phyloP scores from a whole-genome alignment of 2,888 invertebrate genomes.

The Trachelus tabidus region DNA sequence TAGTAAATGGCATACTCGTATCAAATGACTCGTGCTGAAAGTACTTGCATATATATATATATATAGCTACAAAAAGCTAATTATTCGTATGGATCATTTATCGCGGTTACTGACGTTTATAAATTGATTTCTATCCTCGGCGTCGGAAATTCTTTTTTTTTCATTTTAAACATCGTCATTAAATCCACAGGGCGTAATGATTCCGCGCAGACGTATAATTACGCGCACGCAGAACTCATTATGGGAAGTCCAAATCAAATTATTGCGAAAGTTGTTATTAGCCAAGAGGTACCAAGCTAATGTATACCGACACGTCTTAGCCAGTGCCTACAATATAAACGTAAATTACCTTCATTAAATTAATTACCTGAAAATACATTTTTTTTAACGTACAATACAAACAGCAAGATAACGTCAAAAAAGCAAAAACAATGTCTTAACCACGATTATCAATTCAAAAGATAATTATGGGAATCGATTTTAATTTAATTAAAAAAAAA shows the following conservation, averaged over 20 bases:
- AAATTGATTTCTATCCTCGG: not conserved
- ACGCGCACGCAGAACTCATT: slow-evolving; percentile 30
- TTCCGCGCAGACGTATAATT: slow-evolving; percentile 29
- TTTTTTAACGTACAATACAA: not conserved
- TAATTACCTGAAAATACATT: slow-evolving; percentile 15
- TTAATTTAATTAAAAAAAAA: not conserved
- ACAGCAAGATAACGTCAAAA: not conserved
- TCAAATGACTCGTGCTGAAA: not conserved
- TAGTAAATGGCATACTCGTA: not conserved
- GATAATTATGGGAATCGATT: not conserved
- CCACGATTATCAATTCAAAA: not conserved
- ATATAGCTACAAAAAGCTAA: not conserved
- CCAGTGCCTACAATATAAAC: slow-evolving; percentile 7
- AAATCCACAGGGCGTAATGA: slow-evolving; percentile 12
- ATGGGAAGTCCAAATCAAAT: slow-evolving; percentile 31
- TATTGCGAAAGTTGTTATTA: slow-evolving; percentile 33
- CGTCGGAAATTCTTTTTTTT: not conserved
- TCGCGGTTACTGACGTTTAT: slow-evolving; percentile 3
- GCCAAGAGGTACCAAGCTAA: slow-evolving; percentile 11
- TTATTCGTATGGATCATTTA: slow-evolving; percentile 7
- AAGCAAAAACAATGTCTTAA: not conserved
- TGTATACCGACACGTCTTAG: not conserved
- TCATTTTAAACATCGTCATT: slow-evolving; percentile 12
- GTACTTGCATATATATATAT: not conserved
- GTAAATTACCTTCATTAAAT: slow-evolving; percentile 30